Percentiles rank a stretch among this genome's conserved stretches.
These are phyloP conservation scores for Atta texana DNA, from an alignment of 1,140 invertebrate species.

Conservation along the genomic window DNA sequence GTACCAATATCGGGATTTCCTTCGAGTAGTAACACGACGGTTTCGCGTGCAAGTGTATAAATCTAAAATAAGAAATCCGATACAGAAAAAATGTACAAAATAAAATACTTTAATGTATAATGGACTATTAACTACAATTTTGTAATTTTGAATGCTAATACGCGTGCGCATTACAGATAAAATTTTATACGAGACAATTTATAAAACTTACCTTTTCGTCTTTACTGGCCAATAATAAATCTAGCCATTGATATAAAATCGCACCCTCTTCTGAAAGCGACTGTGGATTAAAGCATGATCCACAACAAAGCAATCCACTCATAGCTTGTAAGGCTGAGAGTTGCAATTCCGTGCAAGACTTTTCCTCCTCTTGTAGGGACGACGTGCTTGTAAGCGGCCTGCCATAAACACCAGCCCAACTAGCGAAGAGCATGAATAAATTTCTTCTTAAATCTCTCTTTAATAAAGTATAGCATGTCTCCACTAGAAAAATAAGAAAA, in stretches of 20 bases:
- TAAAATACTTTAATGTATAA: slow-evolving; percentile 21
- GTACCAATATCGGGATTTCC: slow-evolving; percentile 98
- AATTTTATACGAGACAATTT: not conserved
- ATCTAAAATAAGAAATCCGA: slow-evolving; percentile 88
- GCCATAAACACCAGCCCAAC: slow-evolving; percentile 96
- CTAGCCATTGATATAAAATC: slow-evolving; percentile 96
- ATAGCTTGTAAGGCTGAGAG: slow-evolving; percentile 94
- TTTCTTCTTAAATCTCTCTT: slow-evolving; percentile 94
- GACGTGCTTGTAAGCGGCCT: slow-evolving; percentile 85
- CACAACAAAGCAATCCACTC: slow-evolving; percentile 97
- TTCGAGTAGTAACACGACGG: slow-evolving; percentile 96
- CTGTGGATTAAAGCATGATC: slow-evolving; percentile 95
- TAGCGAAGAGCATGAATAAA: slow-evolving; percentile 96
- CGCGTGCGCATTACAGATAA: not conserved
- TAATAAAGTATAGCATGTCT: slow-evolving; percentile 93
- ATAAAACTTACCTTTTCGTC: slow-evolving; percentile 92
- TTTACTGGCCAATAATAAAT: slow-evolving; percentile 94
- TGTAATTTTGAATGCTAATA: not conserved
- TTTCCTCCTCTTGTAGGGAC: slow-evolving; percentile 81
- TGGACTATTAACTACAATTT: not conserved
- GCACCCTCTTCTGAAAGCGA: slow-evolving; percentile 95
- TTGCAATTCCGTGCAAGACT: slow-evolving; percentile 88
- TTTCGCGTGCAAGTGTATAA: slow-evolving; percentile 96
- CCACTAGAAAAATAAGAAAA: slow-evolving; percentile 89
- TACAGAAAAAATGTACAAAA: slow-evolving; percentile 49